These are phyloP conservation scores for Tetramorium alpestre DNA, from an alignment of 1,140 invertebrate species.

Conservation along the genomic window DNA sequence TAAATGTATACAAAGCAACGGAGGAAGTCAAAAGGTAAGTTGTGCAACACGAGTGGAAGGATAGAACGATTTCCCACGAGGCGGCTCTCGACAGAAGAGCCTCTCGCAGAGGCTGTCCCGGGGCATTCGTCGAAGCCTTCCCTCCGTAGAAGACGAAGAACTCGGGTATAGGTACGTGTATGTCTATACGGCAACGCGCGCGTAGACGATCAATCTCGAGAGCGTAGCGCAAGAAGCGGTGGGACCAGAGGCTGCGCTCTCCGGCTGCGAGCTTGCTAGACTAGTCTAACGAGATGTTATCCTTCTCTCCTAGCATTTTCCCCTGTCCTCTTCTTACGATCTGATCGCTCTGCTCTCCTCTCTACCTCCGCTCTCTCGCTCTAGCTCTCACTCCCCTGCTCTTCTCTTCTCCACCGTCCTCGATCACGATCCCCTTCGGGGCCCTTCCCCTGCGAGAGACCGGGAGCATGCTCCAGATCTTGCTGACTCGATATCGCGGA, in stretches of 20 bases:
- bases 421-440: slow-evolving; percentile 62
- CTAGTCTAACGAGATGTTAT: slow-evolving; percentile 78
- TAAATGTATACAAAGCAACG: slow-evolving; percentile 22
- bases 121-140: slow-evolving; percentile 47
- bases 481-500: slow-evolving; percentile 69
- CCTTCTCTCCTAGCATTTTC: slow-evolving; percentile 71
- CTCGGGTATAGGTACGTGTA: slow-evolving; percentile 45
- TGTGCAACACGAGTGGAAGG: slow-evolving; percentile 53
- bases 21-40: slow-evolving; percentile 23
- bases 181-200: slow-evolving; percentile 17
- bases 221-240: slow-evolving; percentile 67
- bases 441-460: slow-evolving; percentile 19
- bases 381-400: neutral
- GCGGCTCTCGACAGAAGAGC: slow-evolving; percentile 39
- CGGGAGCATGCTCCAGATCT: slow-evolving; percentile 69
- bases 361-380: neutral
- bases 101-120: slow-evolving; percentile 1
- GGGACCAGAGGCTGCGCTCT: slow-evolving; percentile 51
- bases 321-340: slow-evolving; percentile 65
- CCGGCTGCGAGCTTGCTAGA: slow-evolving; percentile 67
- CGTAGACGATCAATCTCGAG: slow-evolving; percentile 74
- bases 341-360: slow-evolving; percentile 30
- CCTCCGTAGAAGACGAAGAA: slow-evolving; percentile 27
- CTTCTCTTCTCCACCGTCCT: slow-evolving; percentile 17
- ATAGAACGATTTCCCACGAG: slow-evolving; percentile 65